Evolutionary conservation across 2,797 vertebrate genomes (phyloP).

Genomic region (Lutjanus argentimaculatus): DNA sequence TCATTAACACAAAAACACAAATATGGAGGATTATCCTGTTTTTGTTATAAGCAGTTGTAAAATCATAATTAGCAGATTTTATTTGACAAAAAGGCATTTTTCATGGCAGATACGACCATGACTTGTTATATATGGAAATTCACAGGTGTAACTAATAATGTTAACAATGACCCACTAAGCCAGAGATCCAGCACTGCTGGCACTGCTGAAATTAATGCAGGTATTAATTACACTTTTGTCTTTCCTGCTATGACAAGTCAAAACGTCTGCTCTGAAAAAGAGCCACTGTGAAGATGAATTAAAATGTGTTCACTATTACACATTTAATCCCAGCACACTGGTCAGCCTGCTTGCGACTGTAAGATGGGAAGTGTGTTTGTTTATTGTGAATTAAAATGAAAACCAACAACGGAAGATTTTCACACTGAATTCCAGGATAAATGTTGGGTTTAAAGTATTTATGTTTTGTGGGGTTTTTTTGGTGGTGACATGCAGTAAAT

Average conservation of each 20-base stretch:
- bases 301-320: slow-evolving; percentile 17
- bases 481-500: not conserved
- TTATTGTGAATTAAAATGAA: not conserved
- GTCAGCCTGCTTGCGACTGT: slow-evolving; percentile 28
- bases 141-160: not conserved
- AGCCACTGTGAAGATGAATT: slow-evolving; percentile 31
- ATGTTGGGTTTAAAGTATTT: not conserved
- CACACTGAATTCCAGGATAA: not conserved
- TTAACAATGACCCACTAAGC: slow-evolving; percentile 5
- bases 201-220: slow-evolving; percentile 16
- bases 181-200: slow-evolving; percentile 13
- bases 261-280: slow-evolving; percentile 38
- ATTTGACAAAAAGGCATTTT: too few relatives aligned
- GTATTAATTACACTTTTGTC: slow-evolving; percentile 29
- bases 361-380: slow-evolving; percentile 35
- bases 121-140: slow-evolving; percentile 1
- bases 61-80: slow-evolving; percentile 11
- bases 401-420: not conserved
- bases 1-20: slow-evolving; percentile 6
- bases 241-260: slow-evolving; percentile 50
- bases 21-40: not conserved
- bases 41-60: not conserved
- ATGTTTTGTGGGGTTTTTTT: not conserved
- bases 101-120: not conserved
- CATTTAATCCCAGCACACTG: slow-evolving; percentile 29